A percentile compares a stretch with the other conserved stretches of the same genome.
Evolutionary conservation across 2,113 vertebrate species (phyloP).

Genomic region (Sebastes fasciatus): DNA sequence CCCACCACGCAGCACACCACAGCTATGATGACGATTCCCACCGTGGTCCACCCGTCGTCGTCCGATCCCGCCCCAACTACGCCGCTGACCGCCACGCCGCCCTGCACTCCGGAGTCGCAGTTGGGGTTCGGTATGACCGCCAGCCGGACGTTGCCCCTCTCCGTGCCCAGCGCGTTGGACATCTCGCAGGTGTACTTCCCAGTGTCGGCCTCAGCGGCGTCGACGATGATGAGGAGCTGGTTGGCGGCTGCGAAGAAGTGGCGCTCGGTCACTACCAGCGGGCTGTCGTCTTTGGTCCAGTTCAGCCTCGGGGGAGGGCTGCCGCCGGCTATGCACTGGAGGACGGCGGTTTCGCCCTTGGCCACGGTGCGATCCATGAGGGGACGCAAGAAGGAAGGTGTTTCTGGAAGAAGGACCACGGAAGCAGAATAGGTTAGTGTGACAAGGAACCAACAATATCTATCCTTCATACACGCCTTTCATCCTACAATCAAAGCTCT

Average conservation of each 20-base stretch:
- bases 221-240: constrained; percentile 96
- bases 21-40: constrained; percentile 96
- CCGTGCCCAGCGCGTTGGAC: constrained; percentile 95
- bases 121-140: constrained; percentile 92
- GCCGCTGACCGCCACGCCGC: constrained; percentile 62
- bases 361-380: constrained; percentile 92
- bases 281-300: constrained; percentile 98
- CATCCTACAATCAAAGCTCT: too few relatives aligned
- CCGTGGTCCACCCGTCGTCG: constrained; percentile 94
- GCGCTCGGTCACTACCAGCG: constrained; percentile 90
- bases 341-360: constrained; percentile 93
- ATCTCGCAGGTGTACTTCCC: constrained; percentile 97
- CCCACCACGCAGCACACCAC: constrained; percentile 99
- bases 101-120: constrained; percentile 90
- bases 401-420: constrained; percentile 84
- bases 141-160: constrained; percentile 91
- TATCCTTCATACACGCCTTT: not conserved
- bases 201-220: constrained; percentile 90
- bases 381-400: constrained; percentile 92
- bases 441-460: not conserved
- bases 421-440: not conserved
- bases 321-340: constrained; percentile 96
- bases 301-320: constrained; percentile 93
- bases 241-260: constrained; percentile 98
- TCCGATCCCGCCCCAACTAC: constrained; percentile 77